These are phyloP conservation scores for Ptyas mucosa DNA, from an alignment of 2,113 vertebrate species.

Conservation along the genomic window DNA sequence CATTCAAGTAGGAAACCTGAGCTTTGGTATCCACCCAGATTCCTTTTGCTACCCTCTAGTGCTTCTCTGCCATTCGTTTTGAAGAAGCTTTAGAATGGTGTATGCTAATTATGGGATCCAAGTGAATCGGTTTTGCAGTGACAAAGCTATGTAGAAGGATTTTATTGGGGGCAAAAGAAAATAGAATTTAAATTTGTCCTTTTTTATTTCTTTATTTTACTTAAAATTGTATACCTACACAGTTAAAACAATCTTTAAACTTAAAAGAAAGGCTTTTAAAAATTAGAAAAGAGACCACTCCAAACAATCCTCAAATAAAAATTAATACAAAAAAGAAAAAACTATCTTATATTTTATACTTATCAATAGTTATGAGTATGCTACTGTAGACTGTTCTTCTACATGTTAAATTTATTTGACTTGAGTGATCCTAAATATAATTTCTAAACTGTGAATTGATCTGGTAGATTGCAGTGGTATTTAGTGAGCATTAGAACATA, in stretches of 20 bases:
- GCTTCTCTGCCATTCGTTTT: neutral
- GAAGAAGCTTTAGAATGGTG: neutral
- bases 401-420: neutral
- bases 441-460: neutral
- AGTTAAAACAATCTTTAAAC: neutral
- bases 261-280: neutral
- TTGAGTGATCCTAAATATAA: neutral
- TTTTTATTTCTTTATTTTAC: neutral
- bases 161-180: neutral
- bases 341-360: neutral
- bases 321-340: neutral
- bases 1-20: neutral
- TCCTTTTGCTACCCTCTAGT: neutral
- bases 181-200: neutral
- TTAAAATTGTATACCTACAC: neutral
- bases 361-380: neutral
- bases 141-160: neutral
- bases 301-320: neutral
- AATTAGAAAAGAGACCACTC: neutral
- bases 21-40: neutral
- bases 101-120: neutral
- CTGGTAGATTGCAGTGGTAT: neutral
- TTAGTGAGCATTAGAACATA: neutral
- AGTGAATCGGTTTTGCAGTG: neutral
- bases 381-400: neutral